Evolutionary conservation across 2,888 invertebrate genomes (phyloP), one percentile per base, ranked within the genome.

Genomic region (Apodemia duryi): DNA sequence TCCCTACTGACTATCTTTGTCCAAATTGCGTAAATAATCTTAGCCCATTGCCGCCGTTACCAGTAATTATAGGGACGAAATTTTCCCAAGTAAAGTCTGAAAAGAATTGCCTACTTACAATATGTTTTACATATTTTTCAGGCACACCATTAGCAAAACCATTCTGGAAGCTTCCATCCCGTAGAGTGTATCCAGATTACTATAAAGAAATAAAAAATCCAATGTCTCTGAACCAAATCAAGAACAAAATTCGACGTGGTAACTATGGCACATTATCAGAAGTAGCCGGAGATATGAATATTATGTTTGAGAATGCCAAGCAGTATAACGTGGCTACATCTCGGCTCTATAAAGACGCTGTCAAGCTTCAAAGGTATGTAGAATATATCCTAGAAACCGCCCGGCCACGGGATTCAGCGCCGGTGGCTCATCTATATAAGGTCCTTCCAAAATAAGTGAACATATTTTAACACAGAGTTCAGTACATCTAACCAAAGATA

Each of bases 171-270:
- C 91, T 99, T 66, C 99, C 99, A 0, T 97, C 97, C 7, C 96
- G 95, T 61, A 93, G 98, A 66, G 95, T 95, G 72, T 98, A 99
- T 89, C 98, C 99, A 0, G 99, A 99, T 88, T 99, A 99, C 85
- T 99, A 98, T 88, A 97, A 97, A 75, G 97, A 98, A 81, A 99
- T 99, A 64, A 97, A 98, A 80, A 97, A 97, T 78, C 99, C 99
- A 0, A 95, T 99, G 73, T 98, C 99, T 0, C 89, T 99, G 77
- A 95, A 96, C 73, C 98, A 98, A 90, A 98, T 99, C 68, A 94
- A 95, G 72, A 95, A 95, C 66, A 97, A 97, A 82, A 93, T 97
- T n/a, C 93, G 95, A 76, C 95, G 95, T 72, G 96, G 96, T 35
- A 95, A 94, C 73, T 98, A 98, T 81, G 95, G 95, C 0, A 97